Base-by-base conservation (phyloP, 1,140 invertebrate species). In the Druon quercuslanigerum region DNA sequence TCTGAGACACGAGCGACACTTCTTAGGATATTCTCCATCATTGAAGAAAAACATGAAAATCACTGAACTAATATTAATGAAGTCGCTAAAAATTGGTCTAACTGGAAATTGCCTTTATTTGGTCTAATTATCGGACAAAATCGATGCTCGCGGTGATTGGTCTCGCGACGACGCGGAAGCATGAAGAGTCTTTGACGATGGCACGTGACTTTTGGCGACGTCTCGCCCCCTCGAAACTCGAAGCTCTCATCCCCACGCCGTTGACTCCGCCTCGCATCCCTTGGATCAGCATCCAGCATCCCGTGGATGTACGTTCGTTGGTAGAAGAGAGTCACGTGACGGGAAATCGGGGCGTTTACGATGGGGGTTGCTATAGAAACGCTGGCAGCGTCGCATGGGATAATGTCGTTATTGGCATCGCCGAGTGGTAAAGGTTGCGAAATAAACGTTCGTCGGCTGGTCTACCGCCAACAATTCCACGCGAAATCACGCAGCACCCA, bases 401-500 rank as follows among this genome's bases (percentile, higher is more conserved):
- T 89, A 89, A 89, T 85, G 84, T 87, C 83, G 87, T 88, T 89
- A 90, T 88, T 87, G 87, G 84, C 83, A 85, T 88, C 85, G 80
- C 66, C 79, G 80, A 81, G 83, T 83, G 83, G 82, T 82, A 87
- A 88, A 90, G 89, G 86, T 88, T 88, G 84, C 87, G 88, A 89
- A 89, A 90, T 89, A 90, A 90, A 89, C 87, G 88, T 88, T 88
- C 86, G 87, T 87, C 89, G 89, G 86, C 89, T 90, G 89, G 89
- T 90, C 87, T 87, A 89, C 86, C 89, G 89, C 89, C 88, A 90
- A 90, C 86, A 90, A 88, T 89, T 86, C 86, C 87, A 86, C 87
- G 88, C 86, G 87, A 90, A 90, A 90, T 90, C 90, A 89, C 87
- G 87, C 85, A 85, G 83, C 85, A 83, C 82, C 80, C 84, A 84